Percentiles rank a stretch among this genome's conserved stretches.
phyloP scores from a whole-genome alignment of 2,888 invertebrate species.

The Molanna angustata region DNA sequence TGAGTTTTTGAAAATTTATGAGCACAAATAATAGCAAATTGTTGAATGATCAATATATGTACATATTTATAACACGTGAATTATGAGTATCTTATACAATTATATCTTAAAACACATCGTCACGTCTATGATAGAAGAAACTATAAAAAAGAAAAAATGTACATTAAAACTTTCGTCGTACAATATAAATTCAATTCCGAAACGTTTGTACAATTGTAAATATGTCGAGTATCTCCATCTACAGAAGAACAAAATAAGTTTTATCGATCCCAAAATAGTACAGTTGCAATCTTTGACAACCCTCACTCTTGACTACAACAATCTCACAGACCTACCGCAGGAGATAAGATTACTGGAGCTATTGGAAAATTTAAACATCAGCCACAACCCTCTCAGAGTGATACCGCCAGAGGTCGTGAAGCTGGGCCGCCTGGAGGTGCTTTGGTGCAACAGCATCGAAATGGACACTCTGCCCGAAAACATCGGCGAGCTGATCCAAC shows the following conservation, averaged over 20 bases:
- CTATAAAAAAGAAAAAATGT: conserved; percentile 56
- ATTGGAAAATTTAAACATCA: conserved; percentile 62
- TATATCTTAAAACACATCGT: conserved; percentile 68
- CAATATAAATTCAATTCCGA: conserved; percentile 61
- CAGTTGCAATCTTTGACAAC: conserved; percentile 57
- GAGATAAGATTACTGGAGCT: conserved; percentile 58
- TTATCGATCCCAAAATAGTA: conserved; percentile 50
- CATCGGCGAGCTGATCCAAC: conserved; percentile 39
- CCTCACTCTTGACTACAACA: conserved; percentile 65
- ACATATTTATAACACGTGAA: no score
- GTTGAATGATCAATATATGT: no score
- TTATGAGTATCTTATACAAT: conserved; percentile 63
- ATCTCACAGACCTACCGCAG: conserved; percentile 57
- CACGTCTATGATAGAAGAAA: conserved; percentile 64
- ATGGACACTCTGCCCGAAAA: conserved; percentile 39
- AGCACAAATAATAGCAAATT: no score
- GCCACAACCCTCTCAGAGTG: conserved; percentile 61
- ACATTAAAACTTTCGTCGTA: conserved; percentile 62
- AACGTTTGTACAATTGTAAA: conserved; percentile 54
- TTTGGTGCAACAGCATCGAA: conserved; percentile 44
- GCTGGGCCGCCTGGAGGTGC: conserved; percentile 37
- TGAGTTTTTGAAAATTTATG: no score
- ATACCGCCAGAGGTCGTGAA: conserved; percentile 56
- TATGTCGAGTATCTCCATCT: conserved; percentile 61
- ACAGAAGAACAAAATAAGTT: conserved; percentile 60